These are phyloP conservation scores for Phyllostomus hastatus DNA, from an alignment of 2,113 vertebrate species.

Conservation along the genomic window DNA sequence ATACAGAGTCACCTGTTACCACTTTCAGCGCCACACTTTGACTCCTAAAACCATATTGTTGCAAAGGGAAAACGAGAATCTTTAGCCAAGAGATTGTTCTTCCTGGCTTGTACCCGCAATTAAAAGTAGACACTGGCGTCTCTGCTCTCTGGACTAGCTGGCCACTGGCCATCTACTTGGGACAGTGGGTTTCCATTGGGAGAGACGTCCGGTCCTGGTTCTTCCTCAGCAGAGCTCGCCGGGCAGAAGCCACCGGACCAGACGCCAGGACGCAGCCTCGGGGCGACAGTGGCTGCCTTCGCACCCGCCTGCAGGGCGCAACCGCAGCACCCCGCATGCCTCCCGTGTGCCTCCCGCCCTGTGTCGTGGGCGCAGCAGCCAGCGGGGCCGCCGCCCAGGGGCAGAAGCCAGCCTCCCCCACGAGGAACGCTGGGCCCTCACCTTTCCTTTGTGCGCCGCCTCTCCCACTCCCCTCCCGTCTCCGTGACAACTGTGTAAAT, in stretches of 20 bases:
- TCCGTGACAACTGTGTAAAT: conserved; percentile 99
- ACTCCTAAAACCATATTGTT: not conserved
- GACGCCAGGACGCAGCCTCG: not conserved
- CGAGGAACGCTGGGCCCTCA: conserved; percentile 81
- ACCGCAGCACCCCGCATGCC: not conserved
- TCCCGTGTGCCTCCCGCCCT: conserved; percentile 47
- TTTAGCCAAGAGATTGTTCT: not conserved
- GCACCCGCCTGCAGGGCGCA: not conserved
- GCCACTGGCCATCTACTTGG: not conserved
- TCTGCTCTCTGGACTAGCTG: conserved; percentile 49
- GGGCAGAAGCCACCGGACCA: conserved; percentile 31
- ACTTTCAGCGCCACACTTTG: not conserved
- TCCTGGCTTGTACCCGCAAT: conserved; percentile 20
- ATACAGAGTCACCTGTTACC: not conserved
- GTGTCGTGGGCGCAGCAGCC: conserved; percentile 65
- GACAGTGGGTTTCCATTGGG: conserved; percentile 34
- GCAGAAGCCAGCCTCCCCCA: conserved; percentile 76
- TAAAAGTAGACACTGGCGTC: conserved; percentile 37
- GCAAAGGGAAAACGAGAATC: not conserved
- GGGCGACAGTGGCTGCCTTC: conserved; percentile 27
- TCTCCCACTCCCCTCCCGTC: conserved; percentile 84
- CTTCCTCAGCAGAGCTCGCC: conserved; percentile 47
- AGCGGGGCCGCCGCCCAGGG: not conserved
- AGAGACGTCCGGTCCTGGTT: conserved; percentile 53
- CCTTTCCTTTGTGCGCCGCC: conserved; percentile 85